A percentile compares a stretch with the other conserved stretches of the same genome.
phyloP scores from a whole-genome alignment of 2,113 vertebrate genomes.

The Channa argus region DNA sequence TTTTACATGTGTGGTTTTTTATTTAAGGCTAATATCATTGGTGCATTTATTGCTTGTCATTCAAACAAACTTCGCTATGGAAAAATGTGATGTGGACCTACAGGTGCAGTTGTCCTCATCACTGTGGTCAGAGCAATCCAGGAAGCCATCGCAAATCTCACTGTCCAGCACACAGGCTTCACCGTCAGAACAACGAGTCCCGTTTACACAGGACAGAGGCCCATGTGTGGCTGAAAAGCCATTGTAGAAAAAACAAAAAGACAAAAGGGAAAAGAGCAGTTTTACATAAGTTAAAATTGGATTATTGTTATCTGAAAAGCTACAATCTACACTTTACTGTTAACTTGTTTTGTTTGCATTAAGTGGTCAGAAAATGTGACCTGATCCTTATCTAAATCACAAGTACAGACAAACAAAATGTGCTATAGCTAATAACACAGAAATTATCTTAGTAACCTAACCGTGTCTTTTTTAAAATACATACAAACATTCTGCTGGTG shows the following conservation, averaged over 20 bases:
- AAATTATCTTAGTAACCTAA: neutral
- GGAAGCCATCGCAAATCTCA: conserved; percentile 91
- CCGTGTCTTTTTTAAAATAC: neutral
- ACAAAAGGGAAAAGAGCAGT: too few relatives aligned
- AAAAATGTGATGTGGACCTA: conserved; percentile 61
- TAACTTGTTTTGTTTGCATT: too few relatives aligned
- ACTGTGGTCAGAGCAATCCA: conserved; percentile 94
- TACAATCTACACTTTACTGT: too few relatives aligned
- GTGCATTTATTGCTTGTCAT: too few relatives aligned
- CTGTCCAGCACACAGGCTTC: conserved; percentile 88
- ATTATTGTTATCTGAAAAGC: too few relatives aligned
- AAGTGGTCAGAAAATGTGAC: too few relatives aligned
- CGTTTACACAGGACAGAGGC: conserved; percentile 85
- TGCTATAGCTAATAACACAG: neutral
- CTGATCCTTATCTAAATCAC: too few relatives aligned
- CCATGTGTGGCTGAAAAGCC: conserved; percentile 86
- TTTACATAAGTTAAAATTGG: too few relatives aligned
- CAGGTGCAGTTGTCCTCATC: conserved; percentile 93
- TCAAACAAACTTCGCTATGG: neutral
- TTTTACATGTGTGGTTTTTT: neutral
- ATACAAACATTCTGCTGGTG: too few relatives aligned
- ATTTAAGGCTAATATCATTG: neutral
- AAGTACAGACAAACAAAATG: too few relatives aligned
- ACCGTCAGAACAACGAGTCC: conserved; percentile 88
- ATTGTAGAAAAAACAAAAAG: too few relatives aligned